Base-by-base conservation (phyloP, 2,113 vertebrate species). In the Ptilonorhynchus violaceus region DNA sequence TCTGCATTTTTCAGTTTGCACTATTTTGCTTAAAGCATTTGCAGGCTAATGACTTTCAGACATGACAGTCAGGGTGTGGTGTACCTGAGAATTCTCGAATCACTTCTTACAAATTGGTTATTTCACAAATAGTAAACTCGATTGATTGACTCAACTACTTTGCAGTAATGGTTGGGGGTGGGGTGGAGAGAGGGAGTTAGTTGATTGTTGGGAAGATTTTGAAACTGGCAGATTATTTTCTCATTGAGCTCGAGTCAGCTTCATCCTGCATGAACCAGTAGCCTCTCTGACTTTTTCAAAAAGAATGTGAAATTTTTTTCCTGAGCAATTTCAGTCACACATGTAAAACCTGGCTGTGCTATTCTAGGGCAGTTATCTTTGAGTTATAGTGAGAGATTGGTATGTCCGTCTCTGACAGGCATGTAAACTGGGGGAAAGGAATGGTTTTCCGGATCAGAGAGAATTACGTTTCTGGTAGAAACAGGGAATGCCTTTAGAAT, bases 351-450 rank as follows among this genome's bases (percentile, higher is more conserved):
- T 15, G 22, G 2, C 41, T 62, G 9, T 67, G 55, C 1, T 6
- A 70, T 67, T 86, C 49, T 30, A 53, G 44, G 30, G 30, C 24
- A 81, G 42, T 83, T 76, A 72, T 72, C 46, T 64, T 49, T 63
- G 20, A 62, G 14, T 58, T 72, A 13, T 49, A 42, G 7, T 47
- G 35, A 75, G 66, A 82, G 19, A 8, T 11, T 8, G 10, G 4
- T 55, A 24, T 9, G 5, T 73, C 37, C 0, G 0, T 3, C 28
- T 89, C 60, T 59, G 42, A 42, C 1, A 4, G 21, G 33, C 33
- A n/a, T 56, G 12, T 72, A 75, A 76, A 4, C 49, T 52, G 17
- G 22, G 23, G 13, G 19, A 87, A 84, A 72, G 42, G 16, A 89
- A 23, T 17, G 16, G 3, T 35, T 70, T 81, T 52, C 7, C 68